Base-by-base conservation (phyloP, 2,888 invertebrate species). In the Oasisia sp. region DNA sequence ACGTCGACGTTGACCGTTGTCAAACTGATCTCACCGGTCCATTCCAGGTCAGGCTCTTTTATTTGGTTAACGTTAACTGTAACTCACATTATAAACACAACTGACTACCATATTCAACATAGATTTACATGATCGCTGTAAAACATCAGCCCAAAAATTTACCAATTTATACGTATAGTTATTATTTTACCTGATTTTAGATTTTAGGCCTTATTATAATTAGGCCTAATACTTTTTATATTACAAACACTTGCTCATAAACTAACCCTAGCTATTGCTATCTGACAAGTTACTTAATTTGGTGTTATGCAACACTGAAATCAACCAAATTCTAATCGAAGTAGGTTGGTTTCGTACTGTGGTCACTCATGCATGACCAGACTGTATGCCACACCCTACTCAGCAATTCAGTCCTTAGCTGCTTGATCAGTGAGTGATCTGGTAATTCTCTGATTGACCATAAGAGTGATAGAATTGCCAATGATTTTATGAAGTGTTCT, bases 361-460 rank as follows among this genome's bases (percentile, higher is more conserved):
- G 27, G 74, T 74, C 74, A 74, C 74, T 74, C 74, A 74, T 74
- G 74, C 74, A n/a, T 74, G 74, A 74, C 74, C 74, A n/a, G 27
- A n/a, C 74, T 74, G 74, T 74, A 74, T 74, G 74, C 74, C 74
- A 74, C 74, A 74, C 74, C 74, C 74, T 74, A 74, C 74, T 74
- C 74, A 74, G n/a, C 27, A 74, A 74, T 74, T 74, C n/a, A 74
- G 74, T 74, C 27, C 58, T 74, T 74, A 74, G 74, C 74, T n/a
- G 27, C 74, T 27, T 74, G 74, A 19, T 50, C 19, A 7, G 5
- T 74, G 27, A 74, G 74, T 74, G 74, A 74, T 74, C 74, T 27
- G 74, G 74, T n/a, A 74, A 27, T 74, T 0, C 74, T 74, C 3
- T 19, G 19, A 74, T 19, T 74, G n/a, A 27, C 27, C 74, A 74